Evolutionary conservation across 2,113 vertebrate genomes (phyloP), one percentile per base, ranked within the genome.

Genomic region (Leptocoma aspasia): DNA sequence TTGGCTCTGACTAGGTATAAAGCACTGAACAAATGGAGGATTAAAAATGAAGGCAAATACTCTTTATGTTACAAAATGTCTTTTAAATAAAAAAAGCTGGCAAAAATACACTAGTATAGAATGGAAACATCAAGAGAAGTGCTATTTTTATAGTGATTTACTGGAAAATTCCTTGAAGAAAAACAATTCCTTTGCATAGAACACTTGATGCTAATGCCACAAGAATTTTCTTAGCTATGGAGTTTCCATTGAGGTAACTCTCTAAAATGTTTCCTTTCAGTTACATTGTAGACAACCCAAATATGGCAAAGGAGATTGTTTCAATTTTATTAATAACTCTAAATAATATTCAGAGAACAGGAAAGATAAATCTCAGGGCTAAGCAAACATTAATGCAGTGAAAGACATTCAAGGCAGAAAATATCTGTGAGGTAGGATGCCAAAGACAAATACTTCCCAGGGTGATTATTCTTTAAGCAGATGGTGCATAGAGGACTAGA

Each of bases 191-290:
- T 88, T 86, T 87, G 59, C 78, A 59, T 26, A 95, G 59, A 87
- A 91, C 50, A 44, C 61, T 82, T 83, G 31, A 80, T 73, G 50
- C 27, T 94, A 91, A 83, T 80, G 47, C 59, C 66, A 35, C 37
- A 92, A 81, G 75, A 95, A 93, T 95, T 95, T 91, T 94, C 42
- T 94, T 91, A 54, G 39, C 71, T 76, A 16, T 87, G 75, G 61
- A 84, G 57, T 95, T 95, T 91, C 88, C 86, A 94, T 39, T 95
- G 82, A 95, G 68, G 66, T 92, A 96, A 93, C 75, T 92, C 63
- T 82, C 53, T 76, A 50, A 93, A 92, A 72, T 61, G n/a, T 93
- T 90, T 91, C 23, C 41, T 94, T 94, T 80, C 39, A 47, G 9
- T 91, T 95, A 73, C 6, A 47, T 47, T 88, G 42, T 53, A 91